Percentiles rank a stretch among this genome's conserved stretches.
phyloP scores from a whole-genome alignment of 2,888 invertebrate species.

The Sinohyriopsis cumingii region DNA sequence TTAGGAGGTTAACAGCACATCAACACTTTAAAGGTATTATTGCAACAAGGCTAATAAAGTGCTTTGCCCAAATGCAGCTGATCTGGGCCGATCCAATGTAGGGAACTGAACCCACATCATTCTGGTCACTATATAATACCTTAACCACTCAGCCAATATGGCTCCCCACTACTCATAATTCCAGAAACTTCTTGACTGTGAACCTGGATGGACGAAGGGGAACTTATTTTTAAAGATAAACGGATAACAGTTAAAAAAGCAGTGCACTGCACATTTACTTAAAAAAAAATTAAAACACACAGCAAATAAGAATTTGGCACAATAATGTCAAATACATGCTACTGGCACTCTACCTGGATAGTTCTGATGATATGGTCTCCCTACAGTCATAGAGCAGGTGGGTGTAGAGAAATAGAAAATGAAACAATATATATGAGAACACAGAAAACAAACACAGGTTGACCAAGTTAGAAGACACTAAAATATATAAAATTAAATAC shows the following conservation, averaged over 20 bases:
- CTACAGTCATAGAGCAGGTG: slow-evolving; percentile 69
- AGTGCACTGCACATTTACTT: not conserved
- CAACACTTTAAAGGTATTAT: too few relatives aligned
- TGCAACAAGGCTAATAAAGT: too few relatives aligned
- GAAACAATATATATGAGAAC: not conserved
- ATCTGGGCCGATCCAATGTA: too few relatives aligned
- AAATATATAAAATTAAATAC: slow-evolving; percentile 1
- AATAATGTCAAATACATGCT: not conserved
- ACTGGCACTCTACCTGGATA: slow-evolving; percentile 82
- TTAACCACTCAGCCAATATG: too few relatives aligned
- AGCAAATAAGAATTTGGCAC: not conserved
- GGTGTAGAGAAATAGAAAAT: too few relatives aligned
- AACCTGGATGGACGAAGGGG: too few relatives aligned
- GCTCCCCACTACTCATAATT: too few relatives aligned
- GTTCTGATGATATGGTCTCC: slow-evolving; percentile 94
- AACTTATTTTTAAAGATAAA: not conserved
- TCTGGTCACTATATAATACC: too few relatives aligned
- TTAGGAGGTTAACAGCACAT: too few relatives aligned
- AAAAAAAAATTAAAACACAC: slow-evolving; percentile 5
- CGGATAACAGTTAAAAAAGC: slow-evolving; percentile 1
- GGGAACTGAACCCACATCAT: too few relatives aligned
- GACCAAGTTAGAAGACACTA: not conserved
- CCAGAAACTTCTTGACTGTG: too few relatives aligned
- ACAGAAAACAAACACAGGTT: not conserved
- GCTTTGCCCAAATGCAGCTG: too few relatives aligned